Evolutionary conservation across 2,113 vertebrate species (phyloP), one percentile per base, ranked within the genome.

Genomic region (Typhlomys cinereus): DNA sequence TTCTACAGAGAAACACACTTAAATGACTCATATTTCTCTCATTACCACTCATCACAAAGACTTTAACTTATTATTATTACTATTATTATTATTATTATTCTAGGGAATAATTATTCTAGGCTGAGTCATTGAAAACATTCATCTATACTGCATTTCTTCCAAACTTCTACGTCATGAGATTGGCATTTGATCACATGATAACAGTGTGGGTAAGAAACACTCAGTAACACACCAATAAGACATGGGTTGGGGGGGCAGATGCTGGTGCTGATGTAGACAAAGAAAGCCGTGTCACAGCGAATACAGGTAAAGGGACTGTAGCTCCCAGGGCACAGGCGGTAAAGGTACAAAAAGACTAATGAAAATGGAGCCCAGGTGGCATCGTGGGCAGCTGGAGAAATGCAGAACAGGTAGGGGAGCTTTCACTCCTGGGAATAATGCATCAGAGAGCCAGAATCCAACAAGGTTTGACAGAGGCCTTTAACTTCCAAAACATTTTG

Each of bases 341-440:
- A 44, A 76, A 87, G 94, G 94, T 11, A 74, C 21, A 93, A 91
- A 85, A 76, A 79, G 67, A 95, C 39, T 70, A 21, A n/a, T 36
- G 78, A 73, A 79, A 88, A 0, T 67, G 59, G 54, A 90, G 75
- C 91, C 50, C 44, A 52, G 82, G 0, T 62, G 69, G 92, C 64
- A 95, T 81, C 71, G 50, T 0, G 18, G 15, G 36, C 7, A 0
- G 48, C 76, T 69, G 27, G 48, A 91, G 94, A 71, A 17, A 92
- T 0, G 2, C 17, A 61, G 18, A 94, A 20, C 7, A 70, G 61
- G 0, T 0, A 7, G 0, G 87, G 54, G 0, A 0, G 15, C 94
- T 80, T 27, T 18, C 74, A 14, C 93, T 50, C 25, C 70, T 89
- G 86, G 0, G 4, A 69, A 67, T n/a, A n/a, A 61, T 4, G 18